phyloP scores from a whole-genome alignment of 2,113 vertebrate genomes.

The Mohoua ochrocephala region DNA sequence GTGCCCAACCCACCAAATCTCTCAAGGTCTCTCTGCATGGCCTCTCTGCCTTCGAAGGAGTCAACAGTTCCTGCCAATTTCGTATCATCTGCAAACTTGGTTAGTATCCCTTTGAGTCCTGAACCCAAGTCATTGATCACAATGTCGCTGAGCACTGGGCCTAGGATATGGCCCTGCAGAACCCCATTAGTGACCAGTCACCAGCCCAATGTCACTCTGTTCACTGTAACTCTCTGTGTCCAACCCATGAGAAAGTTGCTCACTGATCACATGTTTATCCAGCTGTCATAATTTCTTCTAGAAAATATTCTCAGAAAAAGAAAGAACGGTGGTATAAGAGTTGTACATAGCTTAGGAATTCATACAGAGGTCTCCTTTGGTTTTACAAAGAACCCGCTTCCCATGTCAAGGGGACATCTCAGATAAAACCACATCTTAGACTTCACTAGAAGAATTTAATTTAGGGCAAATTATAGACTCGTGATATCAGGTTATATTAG shows the following conservation, averaged over 20 bases:
- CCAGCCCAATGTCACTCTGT: neutral
- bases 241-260: neutral
- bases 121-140: neutral
- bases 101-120: neutral
- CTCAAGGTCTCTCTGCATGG: neutral
- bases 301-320: neutral
- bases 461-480: neutral
- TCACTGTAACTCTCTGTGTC: neutral
- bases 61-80: neutral
- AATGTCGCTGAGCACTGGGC: neutral
- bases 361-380: neutral
- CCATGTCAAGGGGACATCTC: neutral
- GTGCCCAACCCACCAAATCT: neutral
- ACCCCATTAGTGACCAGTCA: neutral
- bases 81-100: rapidly evolving
- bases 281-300: neutral
- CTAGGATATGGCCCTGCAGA: neutral
- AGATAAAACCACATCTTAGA: neutral
- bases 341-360: neutral
- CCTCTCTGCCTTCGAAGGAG: neutral
- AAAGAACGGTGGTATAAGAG: neutral
- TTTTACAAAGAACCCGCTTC: neutral
- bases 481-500: neutral
- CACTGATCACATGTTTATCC: neutral
- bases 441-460: neutral